A percentile compares a stretch with the other conserved stretches of the same genome.
phyloP scores from a whole-genome alignment of 2,888 invertebrate species.

The Timema cristinae region DNA sequence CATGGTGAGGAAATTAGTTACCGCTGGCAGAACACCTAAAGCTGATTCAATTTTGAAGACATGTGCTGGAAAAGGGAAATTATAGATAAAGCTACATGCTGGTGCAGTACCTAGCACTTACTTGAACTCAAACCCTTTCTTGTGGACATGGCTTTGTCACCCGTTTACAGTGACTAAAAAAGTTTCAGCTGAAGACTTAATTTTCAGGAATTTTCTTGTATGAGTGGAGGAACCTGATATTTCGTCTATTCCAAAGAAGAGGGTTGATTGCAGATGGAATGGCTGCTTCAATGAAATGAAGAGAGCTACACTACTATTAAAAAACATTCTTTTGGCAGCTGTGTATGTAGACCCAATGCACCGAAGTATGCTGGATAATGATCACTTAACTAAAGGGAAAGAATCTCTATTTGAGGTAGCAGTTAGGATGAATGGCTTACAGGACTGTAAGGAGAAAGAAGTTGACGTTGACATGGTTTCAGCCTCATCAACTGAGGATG shows the following conservation, averaged over 20 bases:
- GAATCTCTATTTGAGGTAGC: conserved; percentile 8
- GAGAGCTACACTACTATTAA: neutral
- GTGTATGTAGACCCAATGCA: neutral
- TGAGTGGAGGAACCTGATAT: neutral
- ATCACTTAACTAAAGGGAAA: neutral
- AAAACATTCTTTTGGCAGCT: conserved; percentile 4
- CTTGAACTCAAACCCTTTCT: neutral
- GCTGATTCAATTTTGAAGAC: neutral
- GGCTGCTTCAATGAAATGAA: neutral
- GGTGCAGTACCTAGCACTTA: neutral
- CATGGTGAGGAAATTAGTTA: neutral
- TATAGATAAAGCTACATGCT: neutral
- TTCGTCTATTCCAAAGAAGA: neutral
- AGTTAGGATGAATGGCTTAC: conserved; percentile 3
- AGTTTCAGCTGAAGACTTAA: neutral
- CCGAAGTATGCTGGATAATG: neutral
- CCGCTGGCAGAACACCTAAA: neutral
- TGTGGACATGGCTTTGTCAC: neutral
- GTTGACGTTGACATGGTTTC: neutral
- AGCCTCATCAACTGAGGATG: neutral
- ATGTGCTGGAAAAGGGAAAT: neutral
- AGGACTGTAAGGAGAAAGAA: neutral
- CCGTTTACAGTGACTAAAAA: conserved; percentile 3
- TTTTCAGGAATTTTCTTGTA: neutral
- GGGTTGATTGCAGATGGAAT: neutral